Conservation (phyloP, 2,797 vertebrate species). For the Scleropages formosus region DNA sequence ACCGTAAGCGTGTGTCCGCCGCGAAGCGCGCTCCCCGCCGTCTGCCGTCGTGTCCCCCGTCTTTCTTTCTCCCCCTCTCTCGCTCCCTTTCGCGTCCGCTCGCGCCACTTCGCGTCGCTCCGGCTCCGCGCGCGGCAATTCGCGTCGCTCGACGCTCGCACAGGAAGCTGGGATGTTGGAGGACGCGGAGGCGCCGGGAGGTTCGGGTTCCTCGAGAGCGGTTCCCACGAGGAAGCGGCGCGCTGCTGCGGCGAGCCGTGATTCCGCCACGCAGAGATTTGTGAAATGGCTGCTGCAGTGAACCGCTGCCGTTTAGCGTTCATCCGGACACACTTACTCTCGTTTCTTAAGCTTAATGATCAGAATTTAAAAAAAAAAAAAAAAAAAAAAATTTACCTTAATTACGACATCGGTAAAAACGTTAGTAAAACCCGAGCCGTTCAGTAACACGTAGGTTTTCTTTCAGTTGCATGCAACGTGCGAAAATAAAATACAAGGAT, state of each 20-base stretch:
- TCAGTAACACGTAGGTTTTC: no score
- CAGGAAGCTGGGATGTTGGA: slow-evolving; percentile 44
- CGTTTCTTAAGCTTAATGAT: background rate
- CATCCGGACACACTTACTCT: background rate
- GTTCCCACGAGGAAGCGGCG: background rate
- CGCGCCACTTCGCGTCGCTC: slow-evolving; percentile 27
- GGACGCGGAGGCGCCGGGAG: slow-evolving; percentile 40
- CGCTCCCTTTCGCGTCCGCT: background rate
- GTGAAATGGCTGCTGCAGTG: background rate
- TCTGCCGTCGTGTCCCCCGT: slow-evolving; percentile 39
- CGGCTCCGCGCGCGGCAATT: slow-evolving; percentile 29
- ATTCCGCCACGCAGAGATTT: background rate
- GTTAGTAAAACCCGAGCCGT: no score
- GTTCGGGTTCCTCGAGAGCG: slow-evolving; percentile 31
- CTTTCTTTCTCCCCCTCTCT: no score
- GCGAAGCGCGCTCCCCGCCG: slow-evolving; percentile 41
- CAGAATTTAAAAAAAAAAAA: background rate
- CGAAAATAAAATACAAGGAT: no score
- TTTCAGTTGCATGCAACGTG: no score
- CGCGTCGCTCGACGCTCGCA: slow-evolving; percentile 31
- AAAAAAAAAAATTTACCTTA: background rate
- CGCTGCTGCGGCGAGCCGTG: background rate
- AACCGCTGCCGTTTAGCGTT: background rate
- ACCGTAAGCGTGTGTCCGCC: slow-evolving; percentile 57
- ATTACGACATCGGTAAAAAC: no score